A percentile compares a stretch with the other conserved stretches of the same genome.
Evolutionary conservation across 53 echinoderm and acorn worm genomes (phyloP).

Genomic region (Patiria pectinifera): DNA sequence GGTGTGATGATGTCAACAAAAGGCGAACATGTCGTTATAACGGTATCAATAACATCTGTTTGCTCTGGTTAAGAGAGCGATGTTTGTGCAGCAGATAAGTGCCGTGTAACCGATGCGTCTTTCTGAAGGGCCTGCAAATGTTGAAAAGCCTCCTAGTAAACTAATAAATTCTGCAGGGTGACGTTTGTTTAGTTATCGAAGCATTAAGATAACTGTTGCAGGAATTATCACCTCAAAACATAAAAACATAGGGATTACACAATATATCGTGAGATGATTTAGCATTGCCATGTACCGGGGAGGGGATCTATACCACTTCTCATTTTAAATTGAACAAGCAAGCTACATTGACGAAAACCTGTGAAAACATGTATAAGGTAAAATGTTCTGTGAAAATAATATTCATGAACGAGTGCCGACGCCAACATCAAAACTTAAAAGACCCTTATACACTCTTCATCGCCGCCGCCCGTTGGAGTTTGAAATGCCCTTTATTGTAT

Average conservation of each 20-base stretch:
- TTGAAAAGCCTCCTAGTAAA: background rate
- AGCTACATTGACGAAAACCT: too few species aligned
- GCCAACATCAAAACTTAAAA: too few species aligned
- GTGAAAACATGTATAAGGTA: too few species aligned
- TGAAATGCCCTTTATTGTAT: too few species aligned
- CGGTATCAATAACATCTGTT: slow-evolving; percentile 5
- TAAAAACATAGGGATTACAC: background rate
- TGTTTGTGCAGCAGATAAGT: slow-evolving; percentile 28
- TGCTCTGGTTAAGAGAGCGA: slow-evolving; percentile 15
- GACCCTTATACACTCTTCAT: too few species aligned
- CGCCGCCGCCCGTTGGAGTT: too few species aligned
- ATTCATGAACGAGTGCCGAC: too few species aligned
- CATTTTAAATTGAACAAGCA: too few species aligned
- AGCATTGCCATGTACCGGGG: too few species aligned
- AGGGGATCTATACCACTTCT: too few species aligned
- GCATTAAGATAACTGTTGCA: background rate
- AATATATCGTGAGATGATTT: too few species aligned
- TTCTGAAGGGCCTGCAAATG: slow-evolving; percentile 19
- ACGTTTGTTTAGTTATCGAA: background rate
- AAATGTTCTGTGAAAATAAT: too few species aligned
- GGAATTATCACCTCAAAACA: background rate
- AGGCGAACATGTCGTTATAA: background rate
- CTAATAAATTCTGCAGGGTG: background rate
- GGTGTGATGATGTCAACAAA: background rate
- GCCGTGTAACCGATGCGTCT: slow-evolving; percentile 42